A percentile compares a stretch with the other conserved stretches of the same genome.
Evolutionary conservation across 2,113 vertebrate species (phyloP).

Genomic region (Gobio gobio): DNA sequence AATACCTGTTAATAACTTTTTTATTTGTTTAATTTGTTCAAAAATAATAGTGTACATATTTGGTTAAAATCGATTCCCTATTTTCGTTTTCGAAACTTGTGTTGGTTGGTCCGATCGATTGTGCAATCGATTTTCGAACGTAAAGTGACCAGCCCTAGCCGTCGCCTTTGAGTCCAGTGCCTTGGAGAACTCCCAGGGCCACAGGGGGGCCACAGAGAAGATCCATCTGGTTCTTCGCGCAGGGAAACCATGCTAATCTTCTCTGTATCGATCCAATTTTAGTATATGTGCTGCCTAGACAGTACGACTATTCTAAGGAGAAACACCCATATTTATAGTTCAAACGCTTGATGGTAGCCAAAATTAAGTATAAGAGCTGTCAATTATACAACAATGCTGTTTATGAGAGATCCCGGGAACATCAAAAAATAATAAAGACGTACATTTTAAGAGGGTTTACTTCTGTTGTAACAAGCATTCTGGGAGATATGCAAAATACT

Average conservation of each 20-base stretch:
- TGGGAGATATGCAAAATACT: background rate
- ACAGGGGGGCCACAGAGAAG: too few species aligned
- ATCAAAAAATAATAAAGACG: background rate
- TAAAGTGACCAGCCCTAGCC: too few species aligned
- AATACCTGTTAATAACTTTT: too few species aligned
- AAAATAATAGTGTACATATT: too few species aligned
- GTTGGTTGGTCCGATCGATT: too few species aligned
- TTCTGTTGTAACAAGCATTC: background rate
- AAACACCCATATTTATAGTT: rapidly evolving
- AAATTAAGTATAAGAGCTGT: background rate
- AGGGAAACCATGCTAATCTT: slow-evolving; percentile 32
- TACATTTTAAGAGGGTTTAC: background rate
- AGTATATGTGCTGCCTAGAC: background rate
- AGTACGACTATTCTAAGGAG: rapidly evolving
- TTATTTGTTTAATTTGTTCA: too few species aligned
- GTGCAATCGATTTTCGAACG: too few species aligned
- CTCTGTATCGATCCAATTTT: slow-evolving; percentile 22
- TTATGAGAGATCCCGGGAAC: background rate
- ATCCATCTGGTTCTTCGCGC: too few species aligned
- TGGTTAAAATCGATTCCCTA: too few species aligned
- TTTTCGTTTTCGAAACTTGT: too few species aligned
- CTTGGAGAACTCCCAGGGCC: too few species aligned
- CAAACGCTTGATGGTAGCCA: background rate
- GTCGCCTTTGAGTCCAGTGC: too few species aligned
- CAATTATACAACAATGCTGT: background rate